Base-by-base conservation (phyloP, 2,888 invertebrate species). In the Dasysyrphus albostriatus region DNA sequence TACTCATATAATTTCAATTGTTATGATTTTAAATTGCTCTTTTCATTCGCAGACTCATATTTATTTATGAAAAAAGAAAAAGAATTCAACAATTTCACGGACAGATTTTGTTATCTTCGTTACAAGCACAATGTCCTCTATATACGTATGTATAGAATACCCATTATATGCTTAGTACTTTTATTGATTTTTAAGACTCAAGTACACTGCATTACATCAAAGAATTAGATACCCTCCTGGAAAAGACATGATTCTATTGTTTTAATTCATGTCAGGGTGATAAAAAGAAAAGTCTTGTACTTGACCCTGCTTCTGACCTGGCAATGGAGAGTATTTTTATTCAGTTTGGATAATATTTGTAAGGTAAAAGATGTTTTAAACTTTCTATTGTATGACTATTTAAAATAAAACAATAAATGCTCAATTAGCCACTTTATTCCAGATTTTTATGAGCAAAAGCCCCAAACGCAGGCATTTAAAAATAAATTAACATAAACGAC, bases 181-280 rank as follows among this genome's bases (percentile, higher is more conserved):
- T n/a, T 54, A 81, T 81, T 51, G 80, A 81, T 81, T 81, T 69
- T 54, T 51, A 24, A 44, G 12, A n/a, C 51, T 74, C 61, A 44
- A 80, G 74, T 61, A 10, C 54, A 42, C 42, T 69, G 59, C 74
- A 80, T 73, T 4, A 44, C 67, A 58, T 67, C 65, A 37, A 47
- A 39, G 58, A 44, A n/a, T 56, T 14, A 24, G 1, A 24, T 24
- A 44, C 65, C 44, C 56, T 67, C 44, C 56, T 67, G 75, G 32
- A 59, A 67, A 54, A n/a, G 67, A 69, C 49, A 34, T 69, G 49
- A 59, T 42, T 69, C 51, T 37, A 58, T 51, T 51, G 39, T 56
- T 24, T 34, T 29, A 54, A 69, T 61, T 37, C 16, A 54, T 81
- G 74, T 69, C 80, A 81, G 51, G 80, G 80, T 69, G 54, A 44